Evolutionary conservation across 2,888 invertebrate species (phyloP), one percentile per base, ranked within the genome.

Genomic region (Eristalis arbustorum): DNA sequence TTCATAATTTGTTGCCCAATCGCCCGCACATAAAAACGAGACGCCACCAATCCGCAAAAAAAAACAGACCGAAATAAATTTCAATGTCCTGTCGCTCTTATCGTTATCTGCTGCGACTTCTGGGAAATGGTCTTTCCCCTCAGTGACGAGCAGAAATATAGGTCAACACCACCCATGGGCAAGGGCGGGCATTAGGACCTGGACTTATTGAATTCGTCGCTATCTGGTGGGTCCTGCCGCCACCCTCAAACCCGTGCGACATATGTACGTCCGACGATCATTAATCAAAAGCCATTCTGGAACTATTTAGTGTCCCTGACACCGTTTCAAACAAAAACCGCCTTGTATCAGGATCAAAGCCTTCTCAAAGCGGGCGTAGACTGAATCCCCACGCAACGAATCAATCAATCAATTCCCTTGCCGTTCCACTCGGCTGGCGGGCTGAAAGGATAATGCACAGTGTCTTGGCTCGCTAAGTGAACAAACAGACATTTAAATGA

Each of bases 401-500:
- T 59, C 59, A 59, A 59, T 59, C 59, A 59, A 59, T 59, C 59
- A 59, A 59, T 59, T 59, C 14, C 4, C 13, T 0, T 25, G 1
- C 25, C 49, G 5, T 8, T 8, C 6, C 2, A 5, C 5, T 18
- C 2, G n/a, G 2, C 3, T 18, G 42, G n/a, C 0, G 5, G 23
- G 11, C 59, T 25, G 13, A 59, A 59, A 59, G 59, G 59, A 59
- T 28, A 59, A 25, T 11, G 25, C 23, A 23, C 23, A 64, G 61
- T 59, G 23, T 61, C 56, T 34, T 18, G 42, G 56, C 34, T 11
- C 57, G 66, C 42, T 40, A 61, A 82, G 67, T 76, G 67, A 77
- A 59, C 77, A 57, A 72, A 68, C 68, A 73, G 63, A 31, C 73
- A 76, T 71, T 76, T 71, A 73, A 83, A 83, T 83, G 37, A 83